phyloP scores from a whole-genome alignment of 2,113 vertebrate genomes.

The Anguilla japonica region DNA sequence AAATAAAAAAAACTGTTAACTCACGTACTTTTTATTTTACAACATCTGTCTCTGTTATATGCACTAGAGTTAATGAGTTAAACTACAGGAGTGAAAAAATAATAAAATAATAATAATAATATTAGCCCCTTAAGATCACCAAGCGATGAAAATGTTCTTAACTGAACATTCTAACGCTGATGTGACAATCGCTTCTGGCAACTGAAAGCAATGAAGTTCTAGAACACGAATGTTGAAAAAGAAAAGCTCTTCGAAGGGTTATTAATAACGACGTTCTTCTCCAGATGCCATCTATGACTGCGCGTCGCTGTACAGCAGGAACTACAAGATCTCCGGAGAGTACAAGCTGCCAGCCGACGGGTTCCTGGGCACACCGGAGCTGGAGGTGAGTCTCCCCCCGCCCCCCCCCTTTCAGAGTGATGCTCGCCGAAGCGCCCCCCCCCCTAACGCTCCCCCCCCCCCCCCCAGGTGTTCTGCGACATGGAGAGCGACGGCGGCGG shows the following conservation, averaged over 20 bases:
- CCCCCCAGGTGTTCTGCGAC: slow-evolving; percentile 86
- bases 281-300: slow-evolving; percentile 95
- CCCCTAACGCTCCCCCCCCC: not conserved
- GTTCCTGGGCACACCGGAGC: slow-evolving; percentile 86
- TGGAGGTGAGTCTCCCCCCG: slow-evolving; percentile 73
- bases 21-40: slow-evolving; percentile 6
- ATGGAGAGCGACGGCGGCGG: slow-evolving; percentile 92
- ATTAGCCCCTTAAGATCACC: no score
- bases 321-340: slow-evolving; percentile 89
- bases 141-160: no score
- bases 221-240: no score
- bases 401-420: not conserved
- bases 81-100: not conserved
- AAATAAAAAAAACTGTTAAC: not conserved
- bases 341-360: slow-evolving; percentile 93
- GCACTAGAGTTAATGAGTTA: no score
- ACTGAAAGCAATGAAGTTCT: no score
- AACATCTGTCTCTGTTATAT: slow-evolving; percentile 41
- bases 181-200: no score
- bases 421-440: not conserved
- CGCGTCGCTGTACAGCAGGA: slow-evolving; percentile 87
- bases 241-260: no score
- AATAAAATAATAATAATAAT: no score
- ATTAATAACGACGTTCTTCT: not conserved
- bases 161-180: no score